Conservation (phyloP, 2,113 vertebrate genomes). For the Dendrocopos noguchii region DNA sequence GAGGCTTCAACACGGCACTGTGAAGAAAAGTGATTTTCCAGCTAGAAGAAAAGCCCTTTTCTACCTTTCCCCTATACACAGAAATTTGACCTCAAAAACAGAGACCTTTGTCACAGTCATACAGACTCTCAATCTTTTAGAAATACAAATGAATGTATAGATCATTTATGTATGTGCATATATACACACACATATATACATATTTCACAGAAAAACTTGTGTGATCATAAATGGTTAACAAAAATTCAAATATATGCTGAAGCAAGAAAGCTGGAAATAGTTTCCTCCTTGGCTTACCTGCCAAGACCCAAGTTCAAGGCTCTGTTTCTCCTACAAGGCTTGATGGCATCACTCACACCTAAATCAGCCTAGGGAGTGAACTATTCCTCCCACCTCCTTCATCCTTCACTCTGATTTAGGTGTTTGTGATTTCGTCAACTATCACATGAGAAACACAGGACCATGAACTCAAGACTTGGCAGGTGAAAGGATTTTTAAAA, state of each 20-base stretch:
- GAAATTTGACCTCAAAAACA: background rate
- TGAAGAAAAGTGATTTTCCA: conserved; percentile 42
- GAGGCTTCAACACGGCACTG: conserved; percentile 32
- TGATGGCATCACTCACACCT: conserved; percentile 54
- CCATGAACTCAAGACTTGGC: conserved; percentile 35
- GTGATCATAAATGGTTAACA: conserved; percentile 6
- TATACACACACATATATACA: background rate
- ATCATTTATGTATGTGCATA: background rate
- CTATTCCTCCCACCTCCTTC: conserved; percentile 6
- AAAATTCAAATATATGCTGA: conserved; percentile 12
- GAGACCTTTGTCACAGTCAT: background rate
- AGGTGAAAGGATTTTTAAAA: conserved; percentile 48
- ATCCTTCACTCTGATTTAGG: conserved; percentile 3
- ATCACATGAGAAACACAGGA: conserved; percentile 27
- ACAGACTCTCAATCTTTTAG: background rate
- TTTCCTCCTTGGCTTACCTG: conserved; percentile 32
- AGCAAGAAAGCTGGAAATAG: conserved; percentile 38
- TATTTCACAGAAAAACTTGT: background rate
- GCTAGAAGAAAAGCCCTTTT: background rate
- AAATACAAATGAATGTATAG: background rate
- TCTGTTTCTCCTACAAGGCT: conserved; percentile 2
- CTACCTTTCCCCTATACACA: background rate
- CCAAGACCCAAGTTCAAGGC: conserved; percentile 36
- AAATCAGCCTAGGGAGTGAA: conserved; percentile 2
- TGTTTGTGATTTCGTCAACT: conserved; percentile 48